These are phyloP conservation scores for Lydus trimaculatus DNA, from an alignment of 2,888 invertebrate genomes.

Conservation along the genomic window DNA sequence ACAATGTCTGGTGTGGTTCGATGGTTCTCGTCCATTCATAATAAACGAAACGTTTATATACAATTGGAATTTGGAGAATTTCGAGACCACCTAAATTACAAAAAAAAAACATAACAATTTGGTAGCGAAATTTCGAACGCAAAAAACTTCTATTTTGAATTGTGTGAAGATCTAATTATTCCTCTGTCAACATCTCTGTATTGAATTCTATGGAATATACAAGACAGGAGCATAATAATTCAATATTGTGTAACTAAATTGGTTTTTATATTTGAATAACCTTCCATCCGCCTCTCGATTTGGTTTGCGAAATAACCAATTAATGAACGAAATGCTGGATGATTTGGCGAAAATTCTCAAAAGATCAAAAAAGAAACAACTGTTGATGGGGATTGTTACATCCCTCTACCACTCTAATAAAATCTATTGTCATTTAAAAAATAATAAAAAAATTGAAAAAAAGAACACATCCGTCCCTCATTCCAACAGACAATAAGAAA, in stretches of 20 bases:
- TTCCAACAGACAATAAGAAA: neutral
- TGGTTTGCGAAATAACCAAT: conserved; percentile 2
- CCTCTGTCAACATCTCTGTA: neutral
- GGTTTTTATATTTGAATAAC: conserved; percentile 3
- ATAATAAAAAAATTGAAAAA: neutral
- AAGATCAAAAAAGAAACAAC: neutral
- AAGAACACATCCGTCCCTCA: neutral
- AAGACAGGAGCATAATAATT: neutral
- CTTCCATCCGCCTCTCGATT: neutral
- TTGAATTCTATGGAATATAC: neutral
- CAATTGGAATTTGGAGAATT: neutral
- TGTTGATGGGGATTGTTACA: neutral
- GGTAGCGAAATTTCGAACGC: neutral
- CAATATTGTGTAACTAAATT: neutral
- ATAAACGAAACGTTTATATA: neutral
- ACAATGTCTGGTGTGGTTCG: conserved; percentile 1
- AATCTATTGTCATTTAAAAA: neutral
- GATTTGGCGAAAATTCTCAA: neutral
- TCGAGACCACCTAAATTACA: neutral
- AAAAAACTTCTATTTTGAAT: neutral
- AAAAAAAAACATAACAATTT: neutral
- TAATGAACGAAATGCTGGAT: conserved; percentile 1
- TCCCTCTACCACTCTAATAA: neutral
- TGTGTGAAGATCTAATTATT: neutral
- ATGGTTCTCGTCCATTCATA: neutral